phyloP scores from a whole-genome alignment of 2,113 vertebrate genomes.

The Naja naja region DNA sequence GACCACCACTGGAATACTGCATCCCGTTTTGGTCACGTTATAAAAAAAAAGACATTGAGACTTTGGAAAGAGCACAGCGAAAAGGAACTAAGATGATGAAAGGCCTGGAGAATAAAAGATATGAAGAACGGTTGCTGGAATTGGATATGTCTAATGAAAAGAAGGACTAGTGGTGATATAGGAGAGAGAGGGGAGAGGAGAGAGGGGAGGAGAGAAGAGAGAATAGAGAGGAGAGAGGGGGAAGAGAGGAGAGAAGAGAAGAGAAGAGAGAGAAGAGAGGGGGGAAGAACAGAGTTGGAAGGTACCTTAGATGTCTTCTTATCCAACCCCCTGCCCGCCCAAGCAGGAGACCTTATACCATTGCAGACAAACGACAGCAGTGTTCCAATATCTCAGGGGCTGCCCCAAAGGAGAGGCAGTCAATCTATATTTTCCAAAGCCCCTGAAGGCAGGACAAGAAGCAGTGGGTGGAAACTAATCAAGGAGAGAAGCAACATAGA shows the following conservation, averaged over 20 bases:
- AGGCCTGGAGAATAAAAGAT: neutral
- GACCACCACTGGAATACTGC: neutral
- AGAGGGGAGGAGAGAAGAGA: too few species aligned
- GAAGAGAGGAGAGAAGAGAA: too few species aligned
- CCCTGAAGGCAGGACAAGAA: neutral
- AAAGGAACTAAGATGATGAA: neutral
- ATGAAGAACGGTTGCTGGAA: neutral
- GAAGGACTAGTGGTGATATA: neutral
- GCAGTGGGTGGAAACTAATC: neutral
- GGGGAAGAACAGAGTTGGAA: too few species aligned
- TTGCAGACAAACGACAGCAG: neutral
- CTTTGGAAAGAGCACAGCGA: neutral
- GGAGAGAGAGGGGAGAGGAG: too few species aligned
- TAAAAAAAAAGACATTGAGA: neutral
- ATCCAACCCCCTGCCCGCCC: too few species aligned
- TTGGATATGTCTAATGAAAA: neutral
- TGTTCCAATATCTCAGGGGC: neutral
- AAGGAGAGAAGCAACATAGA: neutral
- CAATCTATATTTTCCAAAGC: neutral
- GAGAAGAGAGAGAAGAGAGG: too few species aligned
- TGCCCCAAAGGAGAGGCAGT: neutral
- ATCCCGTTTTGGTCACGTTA: neutral
- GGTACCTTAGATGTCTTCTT: too few species aligned
- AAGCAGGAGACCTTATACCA: too few species aligned
- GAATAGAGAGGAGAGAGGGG: too few species aligned